A percentile compares a stretch with the other conserved stretches of the same genome.
These are phyloP conservation scores for Cottus gobio DNA, from an alignment of 2,113 vertebrate genomes.

Conservation along the genomic window DNA sequence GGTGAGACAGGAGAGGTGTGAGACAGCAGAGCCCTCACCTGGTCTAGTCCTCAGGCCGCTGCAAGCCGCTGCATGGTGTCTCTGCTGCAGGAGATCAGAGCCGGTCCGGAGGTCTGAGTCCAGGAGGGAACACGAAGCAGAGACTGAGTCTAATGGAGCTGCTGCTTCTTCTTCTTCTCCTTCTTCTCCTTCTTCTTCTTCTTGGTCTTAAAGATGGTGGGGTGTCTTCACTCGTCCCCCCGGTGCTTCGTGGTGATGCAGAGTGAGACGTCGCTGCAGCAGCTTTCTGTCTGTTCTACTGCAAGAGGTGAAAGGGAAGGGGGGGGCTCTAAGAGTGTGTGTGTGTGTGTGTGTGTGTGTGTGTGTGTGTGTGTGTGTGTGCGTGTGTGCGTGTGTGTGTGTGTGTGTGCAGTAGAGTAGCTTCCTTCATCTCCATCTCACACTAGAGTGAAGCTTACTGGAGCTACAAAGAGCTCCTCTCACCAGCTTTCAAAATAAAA, in stretches of 20 bases:
- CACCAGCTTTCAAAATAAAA: constrained; percentile 52
- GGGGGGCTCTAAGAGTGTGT: constrained; percentile 25
- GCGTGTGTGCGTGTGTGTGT: constrained; percentile 1
- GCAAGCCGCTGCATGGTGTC: too few species aligned
- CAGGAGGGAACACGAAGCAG: too few species aligned
- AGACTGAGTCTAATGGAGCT: too few species aligned
- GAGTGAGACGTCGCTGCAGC: constrained; percentile 55
- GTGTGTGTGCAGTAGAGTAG: constrained; percentile 7
- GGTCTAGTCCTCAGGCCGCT: too few species aligned
- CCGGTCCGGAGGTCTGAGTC: too few species aligned
- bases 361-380: constrained; percentile 4
- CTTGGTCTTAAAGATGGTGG: neutral
- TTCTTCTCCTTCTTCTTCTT: too few species aligned
- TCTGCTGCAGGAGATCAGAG: too few species aligned
- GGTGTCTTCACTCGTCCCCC: neutral
- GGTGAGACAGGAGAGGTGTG: too few species aligned
- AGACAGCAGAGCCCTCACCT: too few species aligned
- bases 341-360: constrained; percentile 6
- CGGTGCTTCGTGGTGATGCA: constrained; percentile 32
- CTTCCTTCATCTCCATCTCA: constrained; percentile 21
- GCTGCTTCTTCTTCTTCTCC: too few species aligned
- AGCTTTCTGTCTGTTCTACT: constrained; percentile 44
- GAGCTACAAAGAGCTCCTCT: neutral
- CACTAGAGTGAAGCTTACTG: constrained; percentile 15
- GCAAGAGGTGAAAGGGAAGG: constrained; percentile 47